Conservation (phyloP, 2,113 vertebrate genomes). For the Ailurus styani region DNA sequence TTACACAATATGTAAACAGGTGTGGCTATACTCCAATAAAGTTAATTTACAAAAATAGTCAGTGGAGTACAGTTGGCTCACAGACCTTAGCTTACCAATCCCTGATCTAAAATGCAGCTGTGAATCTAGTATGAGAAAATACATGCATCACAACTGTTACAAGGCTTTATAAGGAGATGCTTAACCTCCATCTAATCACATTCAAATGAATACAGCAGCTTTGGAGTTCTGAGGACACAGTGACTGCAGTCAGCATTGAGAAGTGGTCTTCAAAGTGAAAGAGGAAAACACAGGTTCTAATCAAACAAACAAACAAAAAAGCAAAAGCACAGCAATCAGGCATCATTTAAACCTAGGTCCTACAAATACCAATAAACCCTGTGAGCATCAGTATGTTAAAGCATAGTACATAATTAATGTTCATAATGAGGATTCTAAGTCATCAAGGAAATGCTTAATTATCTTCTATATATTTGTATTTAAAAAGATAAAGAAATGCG, state of each 20-base stretch:
- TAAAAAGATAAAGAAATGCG: background rate
- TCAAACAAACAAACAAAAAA: background rate
- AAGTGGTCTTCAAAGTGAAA: background rate
- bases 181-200: background rate
- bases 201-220: background rate
- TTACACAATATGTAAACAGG: background rate
- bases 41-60: background rate
- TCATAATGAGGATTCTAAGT: background rate
- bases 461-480: background rate
- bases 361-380: background rate
- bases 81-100: background rate
- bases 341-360: background rate
- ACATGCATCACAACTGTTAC: background rate
- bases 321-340: background rate
- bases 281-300: conserved; percentile 2
- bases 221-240: background rate
- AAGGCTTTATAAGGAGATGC: background rate
- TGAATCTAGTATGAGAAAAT: background rate
- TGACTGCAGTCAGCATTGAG: background rate
- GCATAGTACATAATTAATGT: background rate
- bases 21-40: background rate
- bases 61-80: background rate
- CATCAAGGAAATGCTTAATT: background rate
- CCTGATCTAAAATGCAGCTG: background rate
- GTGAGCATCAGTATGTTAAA: background rate